phyloP scores from a whole-genome alignment of 2,888 invertebrate species.

The Steinernema hermaphroditum region DNA sequence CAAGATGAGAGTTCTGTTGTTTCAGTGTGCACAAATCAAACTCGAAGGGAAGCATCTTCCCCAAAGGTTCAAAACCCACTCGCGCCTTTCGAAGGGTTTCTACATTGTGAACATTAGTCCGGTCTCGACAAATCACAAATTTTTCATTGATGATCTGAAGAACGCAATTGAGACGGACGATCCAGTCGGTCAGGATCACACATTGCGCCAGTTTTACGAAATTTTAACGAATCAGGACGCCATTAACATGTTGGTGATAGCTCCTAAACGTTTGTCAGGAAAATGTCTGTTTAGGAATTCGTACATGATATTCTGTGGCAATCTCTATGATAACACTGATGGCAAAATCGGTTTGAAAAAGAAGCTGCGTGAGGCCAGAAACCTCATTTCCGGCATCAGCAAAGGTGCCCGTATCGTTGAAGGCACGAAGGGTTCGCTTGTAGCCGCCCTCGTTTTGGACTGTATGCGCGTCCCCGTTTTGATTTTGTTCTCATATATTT shows the following conservation, averaged over 20 bases:
- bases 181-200: background rate
- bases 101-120: background rate
- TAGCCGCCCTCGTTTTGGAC: background rate
- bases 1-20: background rate
- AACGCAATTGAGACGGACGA: background rate
- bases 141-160: background rate
- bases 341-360: background rate
- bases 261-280: background rate
- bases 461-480: background rate
- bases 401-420: background rate
- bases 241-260: background rate
- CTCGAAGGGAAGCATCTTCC: background rate
- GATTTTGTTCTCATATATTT: background rate
- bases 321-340: background rate
- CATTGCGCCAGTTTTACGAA: background rate
- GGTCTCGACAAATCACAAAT: background rate
- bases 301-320: slow-evolving; percentile 5
- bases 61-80: background rate
- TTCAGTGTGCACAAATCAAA: background rate
- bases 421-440: background rate
- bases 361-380: background rate
- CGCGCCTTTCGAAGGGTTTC: background rate
- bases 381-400: background rate
- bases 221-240: background rate
- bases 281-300: background rate